A percentile compares a stretch with the other conserved stretches of the same genome.
phyloP scores from a whole-genome alignment of 92 coral and sea anemone genomes.

The Porites divaricata region DNA sequence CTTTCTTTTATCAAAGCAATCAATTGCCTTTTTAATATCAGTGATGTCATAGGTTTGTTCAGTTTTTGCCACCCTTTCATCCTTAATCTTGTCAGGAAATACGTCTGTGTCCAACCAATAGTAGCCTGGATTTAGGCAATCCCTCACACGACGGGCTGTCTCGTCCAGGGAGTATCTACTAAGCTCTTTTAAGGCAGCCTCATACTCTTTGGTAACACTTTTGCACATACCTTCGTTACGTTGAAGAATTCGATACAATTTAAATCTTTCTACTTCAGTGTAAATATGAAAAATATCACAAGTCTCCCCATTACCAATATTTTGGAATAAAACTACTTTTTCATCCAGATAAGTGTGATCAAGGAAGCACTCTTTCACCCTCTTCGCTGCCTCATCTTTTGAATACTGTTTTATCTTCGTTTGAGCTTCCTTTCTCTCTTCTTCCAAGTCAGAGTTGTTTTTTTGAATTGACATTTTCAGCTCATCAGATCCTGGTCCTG shows the following conservation, averaged over 20 bases:
- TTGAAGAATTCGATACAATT: too few species aligned
- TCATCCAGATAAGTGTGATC: too few species aligned
- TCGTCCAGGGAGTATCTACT: not conserved
- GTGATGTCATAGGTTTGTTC: not conserved
- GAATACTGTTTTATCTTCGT: not conserved
- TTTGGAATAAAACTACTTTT: not conserved
- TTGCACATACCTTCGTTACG: not conserved
- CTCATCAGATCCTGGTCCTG: conserved; percentile 10
- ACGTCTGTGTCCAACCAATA: not conserved
- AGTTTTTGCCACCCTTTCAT: not conserved
- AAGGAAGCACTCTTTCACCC: conserved; percentile 1
- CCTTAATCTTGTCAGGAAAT: not conserved
- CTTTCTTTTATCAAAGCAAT: not conserved
- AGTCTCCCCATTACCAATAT: not conserved
- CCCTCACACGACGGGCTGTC: not conserved
- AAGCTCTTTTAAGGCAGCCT: not conserved
- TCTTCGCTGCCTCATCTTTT: not conserved
- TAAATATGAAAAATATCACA: conserved; percentile 5
- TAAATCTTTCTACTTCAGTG: not conserved
- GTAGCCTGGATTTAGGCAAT: not conserved
- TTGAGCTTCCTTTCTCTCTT: not conserved
- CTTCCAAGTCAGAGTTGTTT: not conserved
- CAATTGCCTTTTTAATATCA: conserved; percentile 6
- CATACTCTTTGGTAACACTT: not conserved
- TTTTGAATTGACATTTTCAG: not conserved